Base-by-base conservation (phyloP, 2,113 vertebrate species). In the Burhinus bistriatus region DNA sequence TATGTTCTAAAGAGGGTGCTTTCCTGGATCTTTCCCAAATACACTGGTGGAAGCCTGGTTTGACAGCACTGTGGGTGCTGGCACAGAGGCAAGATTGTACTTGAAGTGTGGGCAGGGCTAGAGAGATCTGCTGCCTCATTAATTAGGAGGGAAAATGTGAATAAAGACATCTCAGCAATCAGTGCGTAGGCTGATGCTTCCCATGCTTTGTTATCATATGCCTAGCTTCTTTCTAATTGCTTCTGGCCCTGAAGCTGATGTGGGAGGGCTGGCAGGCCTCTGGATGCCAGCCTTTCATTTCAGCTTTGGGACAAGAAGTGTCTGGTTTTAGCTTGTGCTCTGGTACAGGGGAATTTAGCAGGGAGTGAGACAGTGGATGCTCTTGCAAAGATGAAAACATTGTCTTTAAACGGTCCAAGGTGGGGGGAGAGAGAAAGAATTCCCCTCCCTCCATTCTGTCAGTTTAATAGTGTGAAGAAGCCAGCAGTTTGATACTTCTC, bases 91-190 rank as follows among this genome's bases (percentile, higher is more conserved):
- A 80, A 70, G 86, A 81, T 90, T 47, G 29, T 77, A 83, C 93
- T 87, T 44, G 89, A 86, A 92, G 84, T 36, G 22, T 36, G 76
- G 93, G 93, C 88, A 70, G 73, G 83, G 64, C 89, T 62, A 83
- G 73, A 42, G 51, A 71, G 94, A 68, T 57, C 64, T 91, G 96
- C 95, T 92, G 97, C 95, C 96, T 94, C 69, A 57, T 87, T 96
- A 96, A 96, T 97, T 76, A 96, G 87, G 55, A 40, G 70, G 62
- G 94, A 91, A 94, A 96, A 94, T 71, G 72, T 81, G 69, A 77
- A 80, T 96, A 73, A 93, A 94, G 94, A 84, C 89, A 73, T 86
- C 89, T 92, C 78, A 8, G 95, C 78, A 29, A 61, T 36, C 65
- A 18, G 36, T 38, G 91, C 19, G 91, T 90, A 82, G 95, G 96